Evolutionary conservation across 2,113 vertebrate genomes (phyloP).

Genomic region (Talpa occidentalis): DNA sequence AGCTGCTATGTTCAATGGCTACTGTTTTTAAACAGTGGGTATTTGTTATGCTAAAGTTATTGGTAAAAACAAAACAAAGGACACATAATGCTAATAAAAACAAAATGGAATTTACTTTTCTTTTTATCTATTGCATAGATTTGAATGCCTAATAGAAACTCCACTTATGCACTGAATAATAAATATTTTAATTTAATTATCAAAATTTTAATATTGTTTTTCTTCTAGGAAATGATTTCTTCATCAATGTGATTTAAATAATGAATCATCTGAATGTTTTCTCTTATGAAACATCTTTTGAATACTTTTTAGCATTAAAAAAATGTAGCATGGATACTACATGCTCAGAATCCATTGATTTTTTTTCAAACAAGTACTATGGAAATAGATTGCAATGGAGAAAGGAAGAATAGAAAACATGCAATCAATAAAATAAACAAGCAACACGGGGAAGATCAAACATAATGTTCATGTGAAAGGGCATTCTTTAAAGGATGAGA

Average conservation of each 20-base stretch:
- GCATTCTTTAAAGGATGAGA: neutral
- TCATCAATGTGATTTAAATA: neutral
- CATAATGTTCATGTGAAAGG: neutral
- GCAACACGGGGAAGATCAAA: neutral
- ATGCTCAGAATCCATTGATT: neutral
- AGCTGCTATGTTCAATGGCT: conserved; percentile 34
- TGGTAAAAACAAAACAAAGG: neutral
- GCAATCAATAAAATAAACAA: neutral
- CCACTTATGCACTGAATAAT: neutral
- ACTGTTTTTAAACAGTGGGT: neutral
- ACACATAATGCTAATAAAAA: neutral
- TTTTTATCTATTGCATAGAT: neutral
- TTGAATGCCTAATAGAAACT: neutral
- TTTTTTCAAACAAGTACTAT: neutral
- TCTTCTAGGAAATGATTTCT: neutral
- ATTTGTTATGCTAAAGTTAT: conserved; percentile 10
- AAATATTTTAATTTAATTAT: neutral
- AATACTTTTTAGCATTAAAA: neutral
- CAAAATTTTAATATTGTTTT: neutral
- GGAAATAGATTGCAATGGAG: neutral
- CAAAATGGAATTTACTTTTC: neutral
- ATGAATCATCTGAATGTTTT: neutral
- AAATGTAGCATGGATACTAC: neutral
- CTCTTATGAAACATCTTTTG: neutral
- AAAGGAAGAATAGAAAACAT: neutral